Conservation (phyloP, 2,113 vertebrate genomes). For the Podarcis cretensis region DNA sequence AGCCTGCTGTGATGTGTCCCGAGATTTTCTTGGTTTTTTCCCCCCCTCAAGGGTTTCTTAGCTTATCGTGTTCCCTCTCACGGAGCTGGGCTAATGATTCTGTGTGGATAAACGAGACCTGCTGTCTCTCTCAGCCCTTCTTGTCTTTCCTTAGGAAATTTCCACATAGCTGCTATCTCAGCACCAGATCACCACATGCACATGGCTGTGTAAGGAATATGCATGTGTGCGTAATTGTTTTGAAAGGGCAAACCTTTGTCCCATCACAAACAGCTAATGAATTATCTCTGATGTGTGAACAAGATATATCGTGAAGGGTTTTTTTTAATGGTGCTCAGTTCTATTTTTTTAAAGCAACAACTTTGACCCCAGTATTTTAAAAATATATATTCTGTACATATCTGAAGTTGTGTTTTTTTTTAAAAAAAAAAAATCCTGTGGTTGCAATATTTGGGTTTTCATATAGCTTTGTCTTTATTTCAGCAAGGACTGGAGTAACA, state of each 20-base stretch:
- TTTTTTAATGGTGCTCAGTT: neutral
- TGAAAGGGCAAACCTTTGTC: neutral
- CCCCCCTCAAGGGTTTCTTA: neutral
- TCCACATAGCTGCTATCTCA: neutral
- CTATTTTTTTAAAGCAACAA: neutral
- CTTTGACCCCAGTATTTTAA: neutral
- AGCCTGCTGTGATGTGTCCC: neutral
- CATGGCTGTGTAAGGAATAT: neutral
- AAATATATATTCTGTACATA: neutral
- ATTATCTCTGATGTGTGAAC: too few relatives aligned
- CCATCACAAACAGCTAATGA: neutral
- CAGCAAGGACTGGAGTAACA: neutral
- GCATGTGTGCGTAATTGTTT: too few relatives aligned
- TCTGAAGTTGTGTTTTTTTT: too few relatives aligned
- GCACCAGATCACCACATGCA: neutral
- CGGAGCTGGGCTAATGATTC: neutral
- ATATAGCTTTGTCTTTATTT: neutral
- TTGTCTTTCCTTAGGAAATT: neutral
- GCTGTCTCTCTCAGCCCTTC: neutral
- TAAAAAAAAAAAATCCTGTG: neutral
- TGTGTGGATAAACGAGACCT: neutral
- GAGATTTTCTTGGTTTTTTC: neutral
- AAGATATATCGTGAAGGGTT: neutral
- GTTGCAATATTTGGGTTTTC: neutral
- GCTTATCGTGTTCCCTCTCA: neutral